Base-by-base conservation (phyloP, 2,888 invertebrate genomes). In the Acronicta alni region DNA sequence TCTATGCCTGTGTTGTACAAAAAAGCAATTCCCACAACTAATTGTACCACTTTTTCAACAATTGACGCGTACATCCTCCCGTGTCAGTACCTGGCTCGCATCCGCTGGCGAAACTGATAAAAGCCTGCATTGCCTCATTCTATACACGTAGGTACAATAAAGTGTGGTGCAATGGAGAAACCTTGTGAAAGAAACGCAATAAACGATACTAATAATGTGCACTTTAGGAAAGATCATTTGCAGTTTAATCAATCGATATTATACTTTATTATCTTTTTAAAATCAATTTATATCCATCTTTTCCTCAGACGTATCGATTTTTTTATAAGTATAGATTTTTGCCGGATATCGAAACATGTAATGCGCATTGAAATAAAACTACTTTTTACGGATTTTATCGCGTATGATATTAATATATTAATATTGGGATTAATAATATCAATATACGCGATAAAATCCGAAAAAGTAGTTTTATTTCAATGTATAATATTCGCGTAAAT, bases 41-140 rank as follows among this genome's bases (percentile, higher is more conserved):
- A 57, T 57, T 53, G 57, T 41, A 59, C 44, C 17, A 43, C 38
- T 57, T 65, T 64, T 72, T 58, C 41, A 44, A 66, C 61, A 59
- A 75, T 59, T 75, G 57, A 71, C 52, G 70, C 68, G 58, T 64
- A 62, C 60, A 65, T 79, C 79, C 79, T 75, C 59, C 43, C 37
- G 41, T 53, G 57, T 57, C 53, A 46, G 58, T 74, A 66, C 74
- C 69, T 64, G 65, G 41, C 62, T 55, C 63, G 57, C 65, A 74
- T 79, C 80, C 78, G 75, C 68, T 78, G 57, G 72, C 66, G 67
- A 74, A 80, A 80, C 80, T 67, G 88, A 87, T 87, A 87, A 85
- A 77, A 75, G 72, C 72, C 43, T 47, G 48, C 64, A 67, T 86
- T 83, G 82, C 84, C 72, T 72, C 82, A 88, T 80, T 78, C 73